These are phyloP conservation scores for Arvicola amphibius DNA, from an alignment of 2,797 vertebrate genomes.

Conservation along the genomic window DNA sequence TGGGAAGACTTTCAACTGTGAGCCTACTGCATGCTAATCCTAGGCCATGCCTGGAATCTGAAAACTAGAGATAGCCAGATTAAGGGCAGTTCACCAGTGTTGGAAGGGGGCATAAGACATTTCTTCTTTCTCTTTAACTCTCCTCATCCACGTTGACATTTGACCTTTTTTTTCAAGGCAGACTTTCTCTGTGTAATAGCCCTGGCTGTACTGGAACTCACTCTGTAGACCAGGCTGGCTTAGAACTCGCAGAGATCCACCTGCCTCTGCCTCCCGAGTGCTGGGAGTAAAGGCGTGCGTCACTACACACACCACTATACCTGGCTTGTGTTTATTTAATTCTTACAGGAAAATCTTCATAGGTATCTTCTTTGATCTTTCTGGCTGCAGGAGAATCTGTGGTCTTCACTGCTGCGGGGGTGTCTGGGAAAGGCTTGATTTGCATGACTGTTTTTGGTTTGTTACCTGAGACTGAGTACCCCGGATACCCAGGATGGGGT, in stretches of 20 bases:
- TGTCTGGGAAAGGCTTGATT: slow-evolving; percentile 24
- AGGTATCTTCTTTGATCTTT: not conserved
- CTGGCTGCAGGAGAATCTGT: not conserved
- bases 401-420: not conserved
- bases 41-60: not conserved
- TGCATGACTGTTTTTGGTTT: not conserved
- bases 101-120: not conserved
- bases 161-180: not conserved
- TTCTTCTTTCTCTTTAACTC: not conserved
- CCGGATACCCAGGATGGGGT: not conserved
- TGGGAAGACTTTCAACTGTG: not conserved
- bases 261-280: not conserved
- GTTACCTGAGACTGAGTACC: not conserved
- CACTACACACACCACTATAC: not conserved
- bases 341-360: not conserved
- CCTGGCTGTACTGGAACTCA: not conserved
- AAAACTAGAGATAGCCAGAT: not conserved
- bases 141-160: not conserved
- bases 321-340: not conserved
- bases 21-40: not conserved
- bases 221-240: not conserved
- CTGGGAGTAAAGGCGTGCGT: not conserved
- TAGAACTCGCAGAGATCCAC: not conserved
- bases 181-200: not conserved
- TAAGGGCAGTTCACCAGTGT: not conserved